phyloP scores from a whole-genome alignment of 1,140 invertebrate genomes.

The Drosophila auraria region DNA sequence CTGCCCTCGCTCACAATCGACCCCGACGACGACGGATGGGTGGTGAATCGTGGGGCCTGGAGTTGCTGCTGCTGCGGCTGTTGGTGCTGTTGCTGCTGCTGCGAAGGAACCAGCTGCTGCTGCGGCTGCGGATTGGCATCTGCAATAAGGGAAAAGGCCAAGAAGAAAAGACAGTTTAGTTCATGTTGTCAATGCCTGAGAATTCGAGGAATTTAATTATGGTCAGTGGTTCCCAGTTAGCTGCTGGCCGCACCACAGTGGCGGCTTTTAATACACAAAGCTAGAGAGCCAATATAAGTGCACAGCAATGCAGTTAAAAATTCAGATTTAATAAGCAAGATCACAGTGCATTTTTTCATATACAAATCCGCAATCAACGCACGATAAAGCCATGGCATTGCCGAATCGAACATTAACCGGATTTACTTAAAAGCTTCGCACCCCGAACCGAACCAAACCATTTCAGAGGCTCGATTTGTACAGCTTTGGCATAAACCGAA shows the following conservation, averaged over 20 bases:
- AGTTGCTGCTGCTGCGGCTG: conserved; percentile 77
- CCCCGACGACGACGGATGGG: conserved; percentile 92
- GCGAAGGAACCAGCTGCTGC: conserved; percentile 21
- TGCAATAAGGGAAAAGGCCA: conserved; percentile 12
- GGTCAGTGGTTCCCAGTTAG: neutral
- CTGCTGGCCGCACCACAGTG: too few species aligned
- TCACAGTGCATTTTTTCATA: neutral
- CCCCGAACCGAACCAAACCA: neutral
- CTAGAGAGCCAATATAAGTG: too few species aligned
- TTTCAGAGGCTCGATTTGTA: conserved; percentile 20
- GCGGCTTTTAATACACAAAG: too few species aligned
- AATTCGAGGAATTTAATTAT: conserved; percentile 17
- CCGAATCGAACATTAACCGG: conserved; percentile 18
- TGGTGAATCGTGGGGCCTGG: conserved; percentile 93
- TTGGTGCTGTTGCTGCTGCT: conserved; percentile 46
- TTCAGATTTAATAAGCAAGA: neutral
- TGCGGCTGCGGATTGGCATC: conserved; percentile 52
- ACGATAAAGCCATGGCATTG: conserved; percentile 5
- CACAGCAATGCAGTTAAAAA: neutral
- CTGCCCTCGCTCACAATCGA: conserved; percentile 94
- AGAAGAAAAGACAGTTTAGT: conserved; percentile 8
- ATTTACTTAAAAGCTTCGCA: conserved; percentile 36
- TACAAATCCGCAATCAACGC: conserved; percentile 1
- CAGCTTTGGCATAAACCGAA: conserved; percentile 29
- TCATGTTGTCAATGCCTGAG: conserved; percentile 19